Conservation (phyloP, 2,888 invertebrate species). For the Tipula lateralis region DNA sequence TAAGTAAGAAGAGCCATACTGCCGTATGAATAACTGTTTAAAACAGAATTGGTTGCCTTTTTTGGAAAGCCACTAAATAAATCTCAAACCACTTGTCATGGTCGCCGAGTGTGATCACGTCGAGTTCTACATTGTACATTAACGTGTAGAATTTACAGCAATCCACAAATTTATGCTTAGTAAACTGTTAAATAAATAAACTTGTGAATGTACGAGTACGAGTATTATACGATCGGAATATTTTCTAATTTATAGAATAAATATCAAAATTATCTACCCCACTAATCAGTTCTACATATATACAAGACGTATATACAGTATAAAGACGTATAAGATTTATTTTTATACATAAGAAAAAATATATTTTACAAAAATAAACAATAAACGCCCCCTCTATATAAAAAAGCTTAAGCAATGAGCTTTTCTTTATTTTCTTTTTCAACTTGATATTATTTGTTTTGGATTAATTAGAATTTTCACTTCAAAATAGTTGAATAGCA, state of each 20-base stretch:
- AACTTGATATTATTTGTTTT: conserved; percentile 24
- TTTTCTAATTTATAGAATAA: not conserved
- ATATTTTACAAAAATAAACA: too few species aligned
- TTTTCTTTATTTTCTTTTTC: not conserved
- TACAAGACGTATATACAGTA: not conserved
- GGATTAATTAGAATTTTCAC: conserved; percentile 11
- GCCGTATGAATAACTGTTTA: too few species aligned
- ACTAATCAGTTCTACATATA: not conserved
- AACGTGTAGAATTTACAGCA: too few species aligned
- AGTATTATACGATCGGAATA: not conserved
- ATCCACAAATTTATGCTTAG: too few species aligned
- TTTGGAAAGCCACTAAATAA: too few species aligned
- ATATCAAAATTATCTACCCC: conserved; percentile 1
- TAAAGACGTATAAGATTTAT: not conserved
- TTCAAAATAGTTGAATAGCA: not conserved
- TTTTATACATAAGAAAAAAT: not conserved
- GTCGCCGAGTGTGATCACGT: too few species aligned
- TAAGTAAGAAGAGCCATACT: too few species aligned
- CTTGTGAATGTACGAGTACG: not conserved
- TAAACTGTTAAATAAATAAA: not conserved
- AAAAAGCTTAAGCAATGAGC: not conserved
- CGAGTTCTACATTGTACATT: too few species aligned
- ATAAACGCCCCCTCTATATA: conserved; percentile 4
- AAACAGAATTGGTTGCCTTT: too few species aligned
- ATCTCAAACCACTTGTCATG: too few species aligned